These are phyloP conservation scores for Scrobipalpa atriplicella DNA, from an alignment of 2,888 invertebrate genomes.

Conservation along the genomic window DNA sequence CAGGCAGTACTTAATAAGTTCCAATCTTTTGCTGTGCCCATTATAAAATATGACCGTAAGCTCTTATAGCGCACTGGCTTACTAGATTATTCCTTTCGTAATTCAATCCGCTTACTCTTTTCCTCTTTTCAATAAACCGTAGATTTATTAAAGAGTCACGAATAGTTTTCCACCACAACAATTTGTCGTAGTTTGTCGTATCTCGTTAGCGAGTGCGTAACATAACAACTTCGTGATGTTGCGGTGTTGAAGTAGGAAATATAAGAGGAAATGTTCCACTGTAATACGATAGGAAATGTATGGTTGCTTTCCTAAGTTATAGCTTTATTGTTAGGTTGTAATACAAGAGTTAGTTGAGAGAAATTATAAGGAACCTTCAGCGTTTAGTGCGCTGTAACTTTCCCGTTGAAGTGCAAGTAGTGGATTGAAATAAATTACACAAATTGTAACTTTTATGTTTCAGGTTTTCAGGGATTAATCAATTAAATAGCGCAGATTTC, in stretches of 20 bases:
- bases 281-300: conserved; percentile 6
- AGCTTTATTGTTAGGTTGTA: conserved; percentile 9
- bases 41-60: too few relatives aligned
- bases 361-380: background rate
- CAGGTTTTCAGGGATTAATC: too few relatives aligned
- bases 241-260: conserved; percentile 8
- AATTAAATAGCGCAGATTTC: too few relatives aligned
- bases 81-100: too few relatives aligned
- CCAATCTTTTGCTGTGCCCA: too few relatives aligned
- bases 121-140: background rate
- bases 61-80: too few relatives aligned
- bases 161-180: background rate
- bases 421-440: too few relatives aligned
- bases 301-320: conserved; percentile 1
- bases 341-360: background rate
- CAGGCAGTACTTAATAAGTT: too few relatives aligned
- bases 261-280: background rate
- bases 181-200: background rate
- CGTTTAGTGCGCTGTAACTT: too few relatives aligned
- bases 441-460: too few relatives aligned
- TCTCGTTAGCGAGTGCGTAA: conserved; percentile 9
- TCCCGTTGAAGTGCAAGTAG: too few relatives aligned
- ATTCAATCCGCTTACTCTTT: background rate
- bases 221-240: conserved; percentile 21
- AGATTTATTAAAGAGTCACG: background rate